Base-by-base conservation (phyloP, 2,113 vertebrate species). In the Corvus moneduloides region DNA sequence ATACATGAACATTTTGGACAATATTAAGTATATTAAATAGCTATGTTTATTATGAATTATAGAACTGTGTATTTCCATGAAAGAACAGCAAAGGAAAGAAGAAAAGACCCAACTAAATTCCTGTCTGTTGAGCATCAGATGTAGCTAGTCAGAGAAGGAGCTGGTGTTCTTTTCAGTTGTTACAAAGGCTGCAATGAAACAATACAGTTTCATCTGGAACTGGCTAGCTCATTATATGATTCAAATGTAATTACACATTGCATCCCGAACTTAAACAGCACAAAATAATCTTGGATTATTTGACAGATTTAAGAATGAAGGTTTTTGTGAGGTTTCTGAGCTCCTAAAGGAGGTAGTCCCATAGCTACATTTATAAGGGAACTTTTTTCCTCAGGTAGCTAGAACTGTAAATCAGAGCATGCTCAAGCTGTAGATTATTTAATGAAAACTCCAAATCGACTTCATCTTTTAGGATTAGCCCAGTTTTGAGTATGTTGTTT, bases 161-260 rank as follows among this genome's bases (percentile, higher is more conserved):
- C 8, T 77, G 37, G 17, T 33, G 10, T 62, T 15, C 4, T 84
- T 63, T 81, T 54, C 17, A 66, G 27, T 16, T 0, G 0, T 16
- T 58, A 52, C 22, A 66, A 66, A 93, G 9, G 12, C 46, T 43
- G 3, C 13, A 41, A 5, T 19, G 23, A 84, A 93, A 58, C 10
- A 32, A 30, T 11, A 32, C 5, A 13, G 5, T 24, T 6, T n/a
- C 33, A 24, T 11, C 1, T 27, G 20, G 24, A 73, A 28, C 3
- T 46, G 20, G 21, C 5, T 51, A 78, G 13, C 12, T 6, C 3
- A 48, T 41, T 16, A 32, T 32, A 22, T 0, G 0, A 39, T 52
- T 37, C 23, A 85, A 72, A 30, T 11, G 13, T 30, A 58, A 55
- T 71, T 63, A 17, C 8, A 64, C 4, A 3, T 32, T 46, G 5